Percentiles rank a stretch among this genome's conserved stretches.
phyloP scores from a whole-genome alignment of 2,888 invertebrate genomes.

The Parapristionchus giblindavisi region DNA sequence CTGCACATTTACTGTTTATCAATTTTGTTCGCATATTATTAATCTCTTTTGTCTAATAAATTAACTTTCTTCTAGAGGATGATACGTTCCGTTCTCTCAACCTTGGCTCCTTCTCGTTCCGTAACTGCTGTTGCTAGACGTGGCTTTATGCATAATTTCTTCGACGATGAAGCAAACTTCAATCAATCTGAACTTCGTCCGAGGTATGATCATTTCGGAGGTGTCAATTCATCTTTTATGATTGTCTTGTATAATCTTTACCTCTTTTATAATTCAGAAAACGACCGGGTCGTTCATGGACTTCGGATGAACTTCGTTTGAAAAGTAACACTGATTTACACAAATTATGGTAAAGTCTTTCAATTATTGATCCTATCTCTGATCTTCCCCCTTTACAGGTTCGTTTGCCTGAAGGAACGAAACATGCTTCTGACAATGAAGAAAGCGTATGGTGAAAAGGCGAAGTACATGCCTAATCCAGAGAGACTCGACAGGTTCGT shows the following conservation, averaged over 20 bases:
- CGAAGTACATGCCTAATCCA: conserved; percentile 62
- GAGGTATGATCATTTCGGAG: conserved; percentile 36
- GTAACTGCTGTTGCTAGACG: background rate
- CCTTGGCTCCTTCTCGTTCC: conserved; percentile 16
- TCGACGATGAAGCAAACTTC: conserved; percentile 60
- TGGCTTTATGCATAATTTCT: conserved; percentile 47
- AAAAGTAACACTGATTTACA: conserved; percentile 95
- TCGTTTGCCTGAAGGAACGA: conserved; percentile 87
- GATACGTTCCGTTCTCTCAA: conserved; percentile 27
- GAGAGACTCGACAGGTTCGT: conserved; percentile 63
- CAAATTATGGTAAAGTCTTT: conserved; percentile 95
- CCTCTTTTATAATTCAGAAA: background rate
- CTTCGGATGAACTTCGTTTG: conserved; percentile 85
- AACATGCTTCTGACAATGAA: conserved; percentile 98
- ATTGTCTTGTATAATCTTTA: background rate
- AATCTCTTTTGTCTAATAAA: background rate
- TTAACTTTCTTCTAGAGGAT: background rate
- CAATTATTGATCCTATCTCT: background rate
- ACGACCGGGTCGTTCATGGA: conserved; percentile 77
- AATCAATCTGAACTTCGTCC: conserved; percentile 57
- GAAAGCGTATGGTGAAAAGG: conserved; percentile 75
- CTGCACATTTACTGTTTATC: no score
- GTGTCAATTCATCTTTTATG: background rate
- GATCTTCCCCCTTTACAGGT: conserved; percentile 74
- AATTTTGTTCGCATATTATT: background rate